phyloP scores from a whole-genome alignment of 92 coral and sea anemone species.

The Chrysogorgia sp. region DNA sequence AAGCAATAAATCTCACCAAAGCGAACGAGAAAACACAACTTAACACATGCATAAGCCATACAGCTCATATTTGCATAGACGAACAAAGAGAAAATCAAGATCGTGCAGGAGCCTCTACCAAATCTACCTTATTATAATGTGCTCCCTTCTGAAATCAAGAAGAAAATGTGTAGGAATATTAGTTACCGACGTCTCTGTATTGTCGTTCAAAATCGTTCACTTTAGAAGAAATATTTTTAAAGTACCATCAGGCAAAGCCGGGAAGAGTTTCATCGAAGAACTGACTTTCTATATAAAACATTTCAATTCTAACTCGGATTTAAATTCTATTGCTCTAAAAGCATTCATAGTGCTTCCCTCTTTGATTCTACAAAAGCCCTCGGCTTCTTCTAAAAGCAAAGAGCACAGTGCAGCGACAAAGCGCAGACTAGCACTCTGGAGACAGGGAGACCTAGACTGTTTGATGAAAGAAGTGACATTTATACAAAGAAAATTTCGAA shows the following conservation, averaged over 20 bases:
- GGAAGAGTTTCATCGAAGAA: too few relatives aligned
- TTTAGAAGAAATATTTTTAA: too few relatives aligned
- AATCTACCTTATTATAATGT: constrained; percentile 54
- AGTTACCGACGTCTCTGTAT: constrained; percentile 46
- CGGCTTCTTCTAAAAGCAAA: too few relatives aligned
- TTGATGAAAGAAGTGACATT: constrained; percentile 42
- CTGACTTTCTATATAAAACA: too few relatives aligned
- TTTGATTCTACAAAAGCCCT: too few relatives aligned
- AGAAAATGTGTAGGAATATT: constrained; percentile 56
- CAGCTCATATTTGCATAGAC: too few relatives aligned
- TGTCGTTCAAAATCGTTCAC: constrained; percentile 41
- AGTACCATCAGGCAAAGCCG: too few relatives aligned
- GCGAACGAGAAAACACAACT: background rate
- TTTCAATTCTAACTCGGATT: constrained; percentile 29
- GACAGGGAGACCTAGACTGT: too few relatives aligned
- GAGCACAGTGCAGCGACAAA: too few relatives aligned
- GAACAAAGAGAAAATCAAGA: too few relatives aligned
- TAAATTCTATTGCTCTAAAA: constrained; percentile 51
- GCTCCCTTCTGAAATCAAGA: constrained; percentile 46
- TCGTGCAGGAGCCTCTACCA: constrained; percentile 18
- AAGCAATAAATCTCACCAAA: background rate
- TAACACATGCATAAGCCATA: background rate
- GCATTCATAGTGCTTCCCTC: constrained; percentile 44
- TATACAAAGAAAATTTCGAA: constrained; percentile 24
- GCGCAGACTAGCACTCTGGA: too few relatives aligned